These are phyloP conservation scores for Dioctria rufipes DNA, from an alignment of 2,888 invertebrate genomes.

Conservation along the genomic window DNA sequence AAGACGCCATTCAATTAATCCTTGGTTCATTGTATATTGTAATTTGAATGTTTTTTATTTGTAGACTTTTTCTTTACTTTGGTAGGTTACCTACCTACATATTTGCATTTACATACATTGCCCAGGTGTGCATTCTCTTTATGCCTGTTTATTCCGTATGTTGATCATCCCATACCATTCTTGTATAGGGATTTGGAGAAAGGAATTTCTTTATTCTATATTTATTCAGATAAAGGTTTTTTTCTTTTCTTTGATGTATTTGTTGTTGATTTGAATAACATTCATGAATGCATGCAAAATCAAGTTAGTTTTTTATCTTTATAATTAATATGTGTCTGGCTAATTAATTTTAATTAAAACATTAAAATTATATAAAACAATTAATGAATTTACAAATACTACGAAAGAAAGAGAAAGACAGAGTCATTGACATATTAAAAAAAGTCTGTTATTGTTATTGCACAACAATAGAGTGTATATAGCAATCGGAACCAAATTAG, in stretches of 20 bases:
- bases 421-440: slow-evolving; percentile 30
- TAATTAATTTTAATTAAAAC: no score
- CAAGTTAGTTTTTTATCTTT: no score
- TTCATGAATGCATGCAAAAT: no score
- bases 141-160: neutral
- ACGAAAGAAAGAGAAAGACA: neutral
- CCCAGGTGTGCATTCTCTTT: slow-evolving; percentile 30
- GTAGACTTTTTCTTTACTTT: neutral
- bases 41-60: slow-evolving; percentile 21
- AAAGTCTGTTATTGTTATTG: slow-evolving; percentile 1
- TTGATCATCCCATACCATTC: slow-evolving; percentile 4
- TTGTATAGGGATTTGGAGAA: slow-evolving; percentile 11
- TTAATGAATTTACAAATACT: no score
- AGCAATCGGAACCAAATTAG: slow-evolving; percentile 52
- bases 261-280: no score
- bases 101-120: slow-evolving; percentile 24
- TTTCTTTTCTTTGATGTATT: no score
- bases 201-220: neutral
- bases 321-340: neutral
- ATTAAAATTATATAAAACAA: no score
- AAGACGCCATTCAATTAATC: slow-evolving; percentile 48
- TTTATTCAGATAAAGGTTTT: slow-evolving; percentile 4
- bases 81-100: neutral
- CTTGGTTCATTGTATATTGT: slow-evolving; percentile 22
- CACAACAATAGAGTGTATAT: slow-evolving; percentile 21